Conservation (phyloP, 2,113 vertebrate genomes). For the Rafetus swinhoei region DNA sequence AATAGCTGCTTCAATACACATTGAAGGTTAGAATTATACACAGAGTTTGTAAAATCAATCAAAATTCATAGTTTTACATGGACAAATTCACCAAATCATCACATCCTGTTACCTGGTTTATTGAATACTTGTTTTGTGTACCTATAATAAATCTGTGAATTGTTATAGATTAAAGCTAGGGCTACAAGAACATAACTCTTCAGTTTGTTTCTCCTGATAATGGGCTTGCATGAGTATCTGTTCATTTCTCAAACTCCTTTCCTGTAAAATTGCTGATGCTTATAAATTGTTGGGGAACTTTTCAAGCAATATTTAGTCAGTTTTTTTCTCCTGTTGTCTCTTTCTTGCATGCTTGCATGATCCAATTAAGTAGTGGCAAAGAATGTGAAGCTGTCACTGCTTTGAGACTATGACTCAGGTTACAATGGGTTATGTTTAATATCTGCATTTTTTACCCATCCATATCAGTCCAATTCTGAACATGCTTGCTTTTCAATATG, state of each 20-base stretch:
- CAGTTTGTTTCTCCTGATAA: not conserved
- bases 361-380: conserved; percentile 11
- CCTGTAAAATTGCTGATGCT: not conserved
- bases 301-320: not conserved
- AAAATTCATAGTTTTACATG: not conserved
- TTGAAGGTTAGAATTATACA: not conserved
- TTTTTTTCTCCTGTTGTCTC: conserved; percentile 14
- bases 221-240: not conserved
- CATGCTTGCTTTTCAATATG: conserved; percentile 10
- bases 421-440: conserved; percentile 37
- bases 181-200: not conserved
- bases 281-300: not conserved
- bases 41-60: not conserved
- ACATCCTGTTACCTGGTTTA: not conserved
- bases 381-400: not conserved
- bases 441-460: conserved; percentile 31
- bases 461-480: conserved; percentile 4
- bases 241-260: conserved; percentile 15
- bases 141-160: not conserved
- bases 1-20: not conserved
- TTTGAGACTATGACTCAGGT: not conserved
- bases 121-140: not conserved
- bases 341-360: not conserved
- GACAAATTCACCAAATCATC: not conserved
- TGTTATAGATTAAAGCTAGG: not conserved